Conservation (phyloP, 1,140 invertebrate genomes). For the Drosophila sulfurigaster region DNA sequence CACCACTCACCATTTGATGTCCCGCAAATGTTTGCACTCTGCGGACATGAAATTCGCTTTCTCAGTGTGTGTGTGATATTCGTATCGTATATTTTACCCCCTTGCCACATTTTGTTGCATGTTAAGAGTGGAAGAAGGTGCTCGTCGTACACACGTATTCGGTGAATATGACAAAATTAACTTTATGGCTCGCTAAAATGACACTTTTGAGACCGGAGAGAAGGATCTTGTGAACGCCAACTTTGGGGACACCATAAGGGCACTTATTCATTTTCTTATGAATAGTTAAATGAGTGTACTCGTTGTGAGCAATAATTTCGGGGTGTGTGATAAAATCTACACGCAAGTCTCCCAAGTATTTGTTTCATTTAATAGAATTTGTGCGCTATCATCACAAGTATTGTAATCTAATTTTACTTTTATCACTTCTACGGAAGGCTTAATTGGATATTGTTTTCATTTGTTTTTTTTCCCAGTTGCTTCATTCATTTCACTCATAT, state of each 20-base stretch:
- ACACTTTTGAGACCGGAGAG: conserved; percentile 9
- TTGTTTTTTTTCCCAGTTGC: not conserved
- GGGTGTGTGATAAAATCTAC: not conserved
- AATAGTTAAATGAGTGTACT: conserved; percentile 1
- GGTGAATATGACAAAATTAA: conserved; percentile 27
- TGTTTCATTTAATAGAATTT: conserved; percentile 1
- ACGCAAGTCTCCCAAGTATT: not conserved
- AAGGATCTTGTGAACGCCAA: not conserved
- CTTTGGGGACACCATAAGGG: not conserved
- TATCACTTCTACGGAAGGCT: not conserved
- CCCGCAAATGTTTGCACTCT: conserved; percentile 49
- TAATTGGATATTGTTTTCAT: not conserved
- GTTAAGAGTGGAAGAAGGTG: not conserved
- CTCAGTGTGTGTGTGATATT: not conserved
- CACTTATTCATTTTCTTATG: conserved; percentile 28
- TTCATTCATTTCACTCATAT: not conserved
- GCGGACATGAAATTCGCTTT: not conserved
- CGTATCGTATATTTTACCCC: not conserved
- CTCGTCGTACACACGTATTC: conserved; percentile 1
- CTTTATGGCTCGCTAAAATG: conserved; percentile 29
- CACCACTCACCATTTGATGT: not conserved
- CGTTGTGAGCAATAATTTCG: not conserved
- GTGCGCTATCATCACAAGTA: not conserved
- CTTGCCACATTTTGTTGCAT: not conserved
- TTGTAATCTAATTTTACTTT: not conserved